Evolutionary conservation across 2,888 invertebrate genomes (phyloP).

Genomic region (Stenodera caucasica): DNA sequence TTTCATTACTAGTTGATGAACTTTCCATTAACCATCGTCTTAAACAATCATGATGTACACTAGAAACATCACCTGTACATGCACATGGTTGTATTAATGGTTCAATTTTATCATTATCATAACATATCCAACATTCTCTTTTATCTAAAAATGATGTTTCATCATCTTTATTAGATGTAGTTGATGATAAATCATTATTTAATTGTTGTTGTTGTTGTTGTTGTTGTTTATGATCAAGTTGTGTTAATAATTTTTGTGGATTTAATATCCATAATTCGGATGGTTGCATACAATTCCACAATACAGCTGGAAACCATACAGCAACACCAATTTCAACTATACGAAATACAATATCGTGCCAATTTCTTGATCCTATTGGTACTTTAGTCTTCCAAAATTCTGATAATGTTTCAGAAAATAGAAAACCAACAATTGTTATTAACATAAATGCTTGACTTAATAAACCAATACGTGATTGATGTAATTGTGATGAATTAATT

Average conservation of each 20-base stretch:
- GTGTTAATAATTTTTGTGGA: constrained; percentile 80
- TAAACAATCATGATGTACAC: constrained; percentile 89
- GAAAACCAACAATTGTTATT: constrained; percentile 84
- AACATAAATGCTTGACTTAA: constrained; percentile 90
- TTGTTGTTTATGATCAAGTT: constrained; percentile 38
- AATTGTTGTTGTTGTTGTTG: constrained; percentile 13
- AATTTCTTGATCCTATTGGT: constrained; percentile 86
- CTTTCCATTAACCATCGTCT: constrained; percentile 87
- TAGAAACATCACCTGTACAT: constrained; percentile 90
- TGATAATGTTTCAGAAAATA: constrained; percentile 87
- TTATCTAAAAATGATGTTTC: constrained; percentile 62
- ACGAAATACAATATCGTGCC: constrained; percentile 90
- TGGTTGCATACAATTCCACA: constrained; percentile 95
- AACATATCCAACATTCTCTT: constrained; percentile 93
- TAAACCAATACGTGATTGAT: constrained; percentile 87
- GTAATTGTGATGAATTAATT: constrained; percentile 84
- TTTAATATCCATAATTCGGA: constrained; percentile 93
- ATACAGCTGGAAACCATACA: constrained; percentile 92
- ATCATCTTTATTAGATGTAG: constrained; percentile 33
- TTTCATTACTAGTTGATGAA: constrained; percentile 42
- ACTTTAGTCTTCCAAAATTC: constrained; percentile 92
- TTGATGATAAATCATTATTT: neutral
- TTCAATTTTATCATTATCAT: constrained; percentile 78
- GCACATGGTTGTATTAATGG: constrained; percentile 87
- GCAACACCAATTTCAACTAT: constrained; percentile 91